phyloP scores from a whole-genome alignment of 1,140 invertebrate species.

The Papilio machaon region DNA sequence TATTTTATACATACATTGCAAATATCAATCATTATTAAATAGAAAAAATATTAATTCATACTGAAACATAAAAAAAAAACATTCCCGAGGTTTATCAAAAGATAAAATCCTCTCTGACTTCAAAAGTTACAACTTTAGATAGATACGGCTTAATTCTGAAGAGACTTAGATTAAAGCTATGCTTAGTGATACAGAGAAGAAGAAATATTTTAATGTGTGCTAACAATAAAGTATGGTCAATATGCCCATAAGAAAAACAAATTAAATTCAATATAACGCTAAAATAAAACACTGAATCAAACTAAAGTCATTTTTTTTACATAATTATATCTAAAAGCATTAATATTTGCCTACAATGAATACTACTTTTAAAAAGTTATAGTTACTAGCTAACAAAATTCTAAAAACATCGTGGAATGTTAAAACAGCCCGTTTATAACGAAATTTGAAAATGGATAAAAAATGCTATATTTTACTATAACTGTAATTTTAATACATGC shows the following conservation, averaged over 20 bases:
- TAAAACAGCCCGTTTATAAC: constrained; percentile 24
- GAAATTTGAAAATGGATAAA: background rate
- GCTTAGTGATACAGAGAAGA: background rate
- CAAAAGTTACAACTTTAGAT: background rate
- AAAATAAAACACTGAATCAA: background rate
- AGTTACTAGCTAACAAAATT: constrained; percentile 12
- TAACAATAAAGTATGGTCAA: background rate
- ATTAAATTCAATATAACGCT: background rate
- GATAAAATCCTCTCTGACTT: background rate
- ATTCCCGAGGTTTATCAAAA: constrained; percentile 16
- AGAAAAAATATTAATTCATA: constrained; percentile 42
- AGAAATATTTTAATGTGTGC: background rate
- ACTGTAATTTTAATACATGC: constrained; percentile 17
- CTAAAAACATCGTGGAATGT: constrained; percentile 32
- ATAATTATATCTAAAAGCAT: background rate
- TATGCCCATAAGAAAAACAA: background rate
- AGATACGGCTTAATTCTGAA: background rate
- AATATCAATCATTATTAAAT: constrained; percentile 30
- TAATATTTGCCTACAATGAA: background rate
- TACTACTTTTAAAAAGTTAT: constrained; percentile 1
- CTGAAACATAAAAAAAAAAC: background rate
- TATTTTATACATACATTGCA: constrained; percentile 17
- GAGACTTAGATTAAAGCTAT: background rate
- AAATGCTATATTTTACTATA: background rate
- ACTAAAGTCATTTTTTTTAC: background rate